Percentiles rank a stretch among this genome's conserved stretches.
Conservation (phyloP, 2,113 vertebrate species). For the Sylvia atricapilla region DNA sequence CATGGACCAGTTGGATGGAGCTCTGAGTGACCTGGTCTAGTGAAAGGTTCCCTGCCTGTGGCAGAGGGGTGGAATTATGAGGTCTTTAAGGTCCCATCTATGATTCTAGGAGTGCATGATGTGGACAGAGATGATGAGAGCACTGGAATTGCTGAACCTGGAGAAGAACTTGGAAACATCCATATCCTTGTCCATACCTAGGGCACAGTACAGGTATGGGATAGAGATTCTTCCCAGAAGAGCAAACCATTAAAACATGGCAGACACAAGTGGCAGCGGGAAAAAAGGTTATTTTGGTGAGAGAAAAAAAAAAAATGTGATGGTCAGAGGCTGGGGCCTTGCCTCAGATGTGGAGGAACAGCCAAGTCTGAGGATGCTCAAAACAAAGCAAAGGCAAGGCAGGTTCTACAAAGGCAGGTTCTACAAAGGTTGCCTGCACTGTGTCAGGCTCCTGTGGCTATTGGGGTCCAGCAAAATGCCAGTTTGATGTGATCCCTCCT, state of each 20-base stretch:
- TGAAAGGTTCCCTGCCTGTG: not conserved
- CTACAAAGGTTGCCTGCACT: not conserved
- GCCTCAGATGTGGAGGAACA: not conserved
- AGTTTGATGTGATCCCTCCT: not conserved
- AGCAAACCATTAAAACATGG: rapidly evolving
- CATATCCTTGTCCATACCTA: not conserved
- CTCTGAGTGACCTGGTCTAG: not conserved
- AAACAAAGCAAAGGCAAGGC: not conserved
- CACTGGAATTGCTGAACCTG: not conserved
- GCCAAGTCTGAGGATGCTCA: not conserved
- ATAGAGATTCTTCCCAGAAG: not conserved
- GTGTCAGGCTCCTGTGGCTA: not conserved
- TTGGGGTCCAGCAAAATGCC: not conserved
- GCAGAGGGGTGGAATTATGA: not conserved
- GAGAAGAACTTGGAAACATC: not conserved
- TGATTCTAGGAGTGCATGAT: not conserved
- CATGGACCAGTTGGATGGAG: not conserved
- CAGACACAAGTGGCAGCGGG: not conserved
- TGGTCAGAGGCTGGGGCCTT: not conserved
- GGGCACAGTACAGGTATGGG: not conserved
- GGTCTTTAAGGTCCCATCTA: not conserved
- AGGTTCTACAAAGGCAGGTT: not conserved
- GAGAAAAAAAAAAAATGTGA: not conserved
- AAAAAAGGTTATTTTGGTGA: not conserved
- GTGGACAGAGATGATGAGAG: rapidly evolving